Evolutionary conservation across 2,888 invertebrate genomes (phyloP), one percentile per base, ranked within the genome.

Genomic region (Aporophyla lueneburgensis): DNA sequence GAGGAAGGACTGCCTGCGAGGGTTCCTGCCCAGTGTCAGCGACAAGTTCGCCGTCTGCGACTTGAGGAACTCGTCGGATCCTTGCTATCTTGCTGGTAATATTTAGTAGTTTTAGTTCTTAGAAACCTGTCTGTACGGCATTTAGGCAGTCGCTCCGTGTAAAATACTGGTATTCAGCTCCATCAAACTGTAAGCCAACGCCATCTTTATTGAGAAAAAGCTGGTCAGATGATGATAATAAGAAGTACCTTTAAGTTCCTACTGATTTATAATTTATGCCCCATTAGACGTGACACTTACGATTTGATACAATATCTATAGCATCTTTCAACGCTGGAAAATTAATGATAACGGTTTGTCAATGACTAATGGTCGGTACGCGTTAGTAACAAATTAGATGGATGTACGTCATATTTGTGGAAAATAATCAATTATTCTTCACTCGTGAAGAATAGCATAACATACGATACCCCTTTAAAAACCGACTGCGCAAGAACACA

Each of bases 21-120:
- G 95, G 5, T 95, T 93, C 75, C 89, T 95, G 43, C 96, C 97
- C 0, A 93, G 94, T 9, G 95, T 97, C 9, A 94, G 93, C 1
- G 94, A 96, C 58, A 95, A 95, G 77, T 87, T 83, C 2, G 93
- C 94, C 1, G 93, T 92, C 27, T 97, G 96, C 76, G 94, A 95
- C 82, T 85, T 95, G 83, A 92, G 93, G 85, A 95, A 95, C 74
- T 80, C 88, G 0, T 94, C 95, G 0, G 96, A 96, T 58, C 95
- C 96, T 10, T 97, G 97, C 82, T 97, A 96, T 88, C 88, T 95
- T 54, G 93, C 95, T 80, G 97, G 97, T 97, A 92, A 91, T 76
- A 21, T 63, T 49, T 43, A 12, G 5, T 33, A n/a, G n/a, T 16
- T 33, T 67, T 66, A 21, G 27, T 46, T 49, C 0, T 54, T 66